Base-by-base conservation (phyloP, 2,113 vertebrate species). In the Sylvilagus bachmani region DNA sequence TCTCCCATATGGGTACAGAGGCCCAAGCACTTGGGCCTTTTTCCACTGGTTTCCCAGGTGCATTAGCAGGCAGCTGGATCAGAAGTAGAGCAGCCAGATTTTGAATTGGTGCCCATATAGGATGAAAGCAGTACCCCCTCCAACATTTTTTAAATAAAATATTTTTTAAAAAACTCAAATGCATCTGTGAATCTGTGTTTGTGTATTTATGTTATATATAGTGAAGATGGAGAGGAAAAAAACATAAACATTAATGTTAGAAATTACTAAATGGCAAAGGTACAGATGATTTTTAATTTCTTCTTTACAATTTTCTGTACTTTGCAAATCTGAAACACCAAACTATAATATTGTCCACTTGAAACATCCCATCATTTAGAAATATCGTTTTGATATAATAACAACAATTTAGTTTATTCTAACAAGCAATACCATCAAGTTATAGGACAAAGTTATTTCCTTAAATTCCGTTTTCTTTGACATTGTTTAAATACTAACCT, bases 291-390 rank as follows among this genome's bases (percentile, higher is more conserved):
- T 78, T 92, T 92, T 82, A 78, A 3, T 62, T 86, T 86, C 17
- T 74, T 88, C 44, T 93, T 82, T 38, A 44, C 80, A 51, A 8
- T 67, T 73, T 91, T 79, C 27, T 84, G 2, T 74, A 74, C 33
- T 74, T 55, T 90, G 27, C n/a, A 70, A 90, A 80, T 83, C 64
- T 87, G 64, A 96, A 95, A 87, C 24, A 89, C 36, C 31, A 62
- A 85, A 83, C 81, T 53, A 89, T 13, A 70, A 44, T 69, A 86
- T 61, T 89, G 73, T 78, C 79, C 74, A 86, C 82, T 81, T 95
- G 82, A 95, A 82, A 89, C 6, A 5, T 67, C 5, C 29, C 69
- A 83, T 44, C 10, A 44, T 87, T 94, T 64, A 55, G 5, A 69
- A 96, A 83, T 94, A 70, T 36, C 82, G 19, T 55, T 58, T 70